These are phyloP conservation scores for Mus musculus DNA, from an alignment of 2,113 vertebrate genomes.

Conservation along the genomic window DNA sequence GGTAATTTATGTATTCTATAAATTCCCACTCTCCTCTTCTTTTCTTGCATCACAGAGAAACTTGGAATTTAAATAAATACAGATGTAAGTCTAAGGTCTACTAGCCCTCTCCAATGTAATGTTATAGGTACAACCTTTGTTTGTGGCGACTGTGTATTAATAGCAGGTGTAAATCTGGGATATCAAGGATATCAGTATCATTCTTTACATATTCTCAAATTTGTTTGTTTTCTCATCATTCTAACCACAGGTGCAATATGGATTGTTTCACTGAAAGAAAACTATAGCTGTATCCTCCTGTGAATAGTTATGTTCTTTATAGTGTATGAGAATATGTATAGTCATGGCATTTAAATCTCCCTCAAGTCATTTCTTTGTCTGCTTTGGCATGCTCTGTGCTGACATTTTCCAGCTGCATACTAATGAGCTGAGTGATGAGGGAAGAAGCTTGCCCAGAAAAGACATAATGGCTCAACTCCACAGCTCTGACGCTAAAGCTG, in stretches of 20 bases:
- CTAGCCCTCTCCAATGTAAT: not conserved
- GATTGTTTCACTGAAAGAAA: constrained; percentile 67
- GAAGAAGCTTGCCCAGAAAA: constrained; percentile 49
- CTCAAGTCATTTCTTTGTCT: constrained; percentile 52
- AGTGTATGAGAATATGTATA: constrained; percentile 29
- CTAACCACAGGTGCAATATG: constrained; percentile 60
- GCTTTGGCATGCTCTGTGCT: constrained; percentile 22
- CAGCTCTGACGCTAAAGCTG: constrained; percentile 33
- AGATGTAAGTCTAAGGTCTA: not conserved
- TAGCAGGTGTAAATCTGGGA: not conserved
- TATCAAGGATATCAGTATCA: constrained; percentile 29
- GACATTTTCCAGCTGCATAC: constrained; percentile 72
- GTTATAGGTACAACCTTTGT: not conserved
- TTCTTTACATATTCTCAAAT: constrained; percentile 66
- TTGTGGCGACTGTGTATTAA: not conserved
- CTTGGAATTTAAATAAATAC: not conserved
- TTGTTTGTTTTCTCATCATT: constrained; percentile 50
- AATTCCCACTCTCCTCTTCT: not conserved
- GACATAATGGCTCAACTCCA: not conserved
- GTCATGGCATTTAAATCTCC: constrained; percentile 72
- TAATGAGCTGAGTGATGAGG: constrained; percentile 43
- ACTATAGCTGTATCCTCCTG: constrained; percentile 19
- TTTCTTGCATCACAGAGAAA: not conserved
- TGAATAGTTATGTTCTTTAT: constrained; percentile 64
- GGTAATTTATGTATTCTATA: constrained; percentile 13